Percentiles rank a stretch among this genome's conserved stretches.
phyloP scores from a whole-genome alignment of 2,797 vertebrate genomes.

The Furcifer pardalis region DNA sequence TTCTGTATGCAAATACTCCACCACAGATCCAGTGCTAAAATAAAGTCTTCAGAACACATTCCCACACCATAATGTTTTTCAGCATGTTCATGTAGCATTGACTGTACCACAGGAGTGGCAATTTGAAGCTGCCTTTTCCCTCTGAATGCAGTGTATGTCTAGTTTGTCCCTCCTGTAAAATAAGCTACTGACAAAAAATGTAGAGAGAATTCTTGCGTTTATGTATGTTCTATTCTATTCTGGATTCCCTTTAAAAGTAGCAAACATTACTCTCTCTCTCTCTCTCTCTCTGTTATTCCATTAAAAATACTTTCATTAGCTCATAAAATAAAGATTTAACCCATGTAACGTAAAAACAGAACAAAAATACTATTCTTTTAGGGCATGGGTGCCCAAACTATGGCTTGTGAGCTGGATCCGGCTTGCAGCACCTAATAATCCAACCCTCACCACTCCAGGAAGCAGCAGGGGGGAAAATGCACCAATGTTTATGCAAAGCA shows the following conservation, averaged over 20 bases:
- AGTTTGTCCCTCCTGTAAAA: not conserved
- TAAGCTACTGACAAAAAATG: not conserved
- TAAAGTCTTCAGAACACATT: not conserved
- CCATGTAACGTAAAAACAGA: not conserved
- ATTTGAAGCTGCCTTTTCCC: not conserved
- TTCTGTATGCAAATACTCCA: not conserved
- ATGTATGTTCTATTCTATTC: not conserved
- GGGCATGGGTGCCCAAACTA: no score
- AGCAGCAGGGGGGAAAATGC: no score
- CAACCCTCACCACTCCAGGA: no score
- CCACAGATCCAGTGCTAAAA: not conserved
- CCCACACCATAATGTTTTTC: not conserved
- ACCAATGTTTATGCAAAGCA: no score
- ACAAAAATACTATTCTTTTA: not conserved
- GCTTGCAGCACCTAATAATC: no score
- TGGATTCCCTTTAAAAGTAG: not conserved
- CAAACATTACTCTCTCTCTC: no score
- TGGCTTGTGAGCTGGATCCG: no score
- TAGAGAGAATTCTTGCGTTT: not conserved
- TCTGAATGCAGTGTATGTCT: not conserved
- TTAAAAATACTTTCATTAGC: not conserved
- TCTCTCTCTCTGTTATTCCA: not conserved
- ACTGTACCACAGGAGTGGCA: not conserved
- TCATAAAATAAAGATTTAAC: not conserved
- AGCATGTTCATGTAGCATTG: not conserved